Percentiles rank a stretch among this genome's conserved stretches.
Conservation (phyloP, 2,888 invertebrate genomes). For the Xestobium rufovillosum region DNA sequence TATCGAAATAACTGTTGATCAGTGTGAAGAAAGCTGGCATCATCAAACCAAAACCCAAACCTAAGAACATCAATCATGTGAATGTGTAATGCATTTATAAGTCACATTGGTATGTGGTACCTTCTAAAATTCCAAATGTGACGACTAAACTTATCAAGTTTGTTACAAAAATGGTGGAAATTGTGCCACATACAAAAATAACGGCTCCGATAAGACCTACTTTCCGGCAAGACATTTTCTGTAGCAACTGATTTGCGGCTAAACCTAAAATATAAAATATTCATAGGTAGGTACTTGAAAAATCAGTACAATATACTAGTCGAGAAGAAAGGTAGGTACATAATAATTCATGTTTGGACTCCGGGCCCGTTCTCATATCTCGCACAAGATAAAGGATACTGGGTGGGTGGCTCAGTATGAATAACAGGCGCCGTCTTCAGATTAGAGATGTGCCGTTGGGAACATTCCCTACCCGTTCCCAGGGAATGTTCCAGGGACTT, state of each 20-base stretch:
- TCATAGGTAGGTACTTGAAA: no score
- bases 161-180: conserved; percentile 55
- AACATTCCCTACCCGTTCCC: no score
- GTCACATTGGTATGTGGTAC: conserved; percentile 32
- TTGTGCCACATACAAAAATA: conserved; percentile 55
- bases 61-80: conserved; percentile 40
- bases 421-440: no score
- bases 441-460: no score
- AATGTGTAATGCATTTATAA: neutral
- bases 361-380: no score
- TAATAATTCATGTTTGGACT: no score
- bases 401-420: no score
- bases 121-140: conserved; percentile 58
- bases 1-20: conserved; percentile 67
- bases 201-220: conserved; percentile 60
- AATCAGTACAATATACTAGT: no score
- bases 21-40: conserved; percentile 65
- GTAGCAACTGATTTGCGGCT: conserved; percentile 58
- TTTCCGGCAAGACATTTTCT: conserved; percentile 56
- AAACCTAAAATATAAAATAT: conserved; percentile 56
- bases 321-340: no score
- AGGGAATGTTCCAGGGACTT: no score
- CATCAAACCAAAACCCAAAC: conserved; percentile 65
- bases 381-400: no score
- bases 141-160: conserved; percentile 56